Base-by-base conservation (phyloP, 1,140 invertebrate genomes). In the Eumeta japonica region DNA sequence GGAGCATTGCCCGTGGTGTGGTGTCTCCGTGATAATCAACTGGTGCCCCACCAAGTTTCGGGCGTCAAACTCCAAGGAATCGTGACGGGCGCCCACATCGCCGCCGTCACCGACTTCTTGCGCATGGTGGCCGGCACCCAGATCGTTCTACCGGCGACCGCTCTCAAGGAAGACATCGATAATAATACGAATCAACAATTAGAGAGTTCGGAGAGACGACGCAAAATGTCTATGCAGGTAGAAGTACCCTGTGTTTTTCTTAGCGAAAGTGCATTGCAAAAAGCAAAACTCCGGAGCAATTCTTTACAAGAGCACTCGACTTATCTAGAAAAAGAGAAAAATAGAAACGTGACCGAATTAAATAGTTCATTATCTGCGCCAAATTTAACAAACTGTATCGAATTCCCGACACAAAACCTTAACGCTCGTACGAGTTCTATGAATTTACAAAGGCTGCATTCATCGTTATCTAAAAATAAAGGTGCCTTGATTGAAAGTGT, bases 1-100 rank as follows among this genome's bases (percentile, higher is more conserved):
- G 74, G 73, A 55, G 75, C 79, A 48, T 41, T 77, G 62, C 73
- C 73, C 56, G 79, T 82, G 41, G 81, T 83, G 48, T 83, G 81
- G 81, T 83, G 81, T 75, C 70, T 78, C 50, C 78, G 80, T 50
- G 79, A 82, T 68, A 80, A 82, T 55, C 77, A 79, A 58, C 79
- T 81, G 64, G 75, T 81, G 46, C 81, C 81, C 39, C 74, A 82
- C 36, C 79, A 81, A 58, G 68, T 83, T 46, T 81, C 79, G 35
- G 80, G 80, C 45, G 81, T 83, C 43, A 70, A 79, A 43, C 73
- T 83, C 50, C 79, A 81, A 57, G 81, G 81, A 30, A 77, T 75
- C 15, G 66, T 83, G 18, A 83, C 81, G 14, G 77, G 78, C 45
- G 80, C 80, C 1, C 81, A 83, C 52, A 79, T 80, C 64, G 76